These are phyloP conservation scores for Discoglossus pictus DNA, from an alignment of 2,797 vertebrate species.

Conservation along the genomic window DNA sequence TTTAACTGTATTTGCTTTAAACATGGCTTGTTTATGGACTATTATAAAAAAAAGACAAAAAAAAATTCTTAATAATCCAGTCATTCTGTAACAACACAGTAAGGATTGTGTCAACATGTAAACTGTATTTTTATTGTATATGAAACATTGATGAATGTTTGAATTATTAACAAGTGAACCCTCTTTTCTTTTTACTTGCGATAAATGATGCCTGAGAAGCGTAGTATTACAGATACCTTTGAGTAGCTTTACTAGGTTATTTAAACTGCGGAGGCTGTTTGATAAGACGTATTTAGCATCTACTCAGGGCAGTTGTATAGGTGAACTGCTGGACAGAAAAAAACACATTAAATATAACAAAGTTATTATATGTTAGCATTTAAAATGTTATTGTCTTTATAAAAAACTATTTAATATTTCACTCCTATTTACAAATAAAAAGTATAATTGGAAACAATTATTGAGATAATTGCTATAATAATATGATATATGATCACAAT, in stretches of 20 bases:
- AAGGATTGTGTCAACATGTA: constrained; percentile 56
- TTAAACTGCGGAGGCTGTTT: constrained; percentile 69
- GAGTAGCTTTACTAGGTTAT: constrained; percentile 73
- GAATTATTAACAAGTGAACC: constrained; percentile 56
- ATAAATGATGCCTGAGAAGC: constrained; percentile 63
- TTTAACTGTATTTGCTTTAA: constrained; percentile 37
- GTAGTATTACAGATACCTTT: constrained; percentile 63
- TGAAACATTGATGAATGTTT: constrained; percentile 53
- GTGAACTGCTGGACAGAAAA: constrained; percentile 80
- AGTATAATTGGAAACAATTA: constrained; percentile 53
- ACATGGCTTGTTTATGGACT: constrained; percentile 16
- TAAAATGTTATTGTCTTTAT: constrained; percentile 71
- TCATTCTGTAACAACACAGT: constrained; percentile 63
- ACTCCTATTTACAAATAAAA: constrained; percentile 65
- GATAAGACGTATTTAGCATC: constrained; percentile 72
- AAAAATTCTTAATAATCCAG: constrained; percentile 52
- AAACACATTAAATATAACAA: constrained; percentile 69
- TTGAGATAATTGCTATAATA: constrained; percentile 48
- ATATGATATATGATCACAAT: constrained; percentile 52
- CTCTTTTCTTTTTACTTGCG: constrained; percentile 59
- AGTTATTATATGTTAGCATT: constrained; percentile 72
- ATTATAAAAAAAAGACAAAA: constrained; percentile 19
- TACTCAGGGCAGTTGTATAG: constrained; percentile 79
- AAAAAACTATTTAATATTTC: constrained; percentile 71
- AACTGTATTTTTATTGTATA: constrained; percentile 59